Conservation (phyloP, 2,888 invertebrate genomes). For the Pristionchus exspectatus region DNA sequence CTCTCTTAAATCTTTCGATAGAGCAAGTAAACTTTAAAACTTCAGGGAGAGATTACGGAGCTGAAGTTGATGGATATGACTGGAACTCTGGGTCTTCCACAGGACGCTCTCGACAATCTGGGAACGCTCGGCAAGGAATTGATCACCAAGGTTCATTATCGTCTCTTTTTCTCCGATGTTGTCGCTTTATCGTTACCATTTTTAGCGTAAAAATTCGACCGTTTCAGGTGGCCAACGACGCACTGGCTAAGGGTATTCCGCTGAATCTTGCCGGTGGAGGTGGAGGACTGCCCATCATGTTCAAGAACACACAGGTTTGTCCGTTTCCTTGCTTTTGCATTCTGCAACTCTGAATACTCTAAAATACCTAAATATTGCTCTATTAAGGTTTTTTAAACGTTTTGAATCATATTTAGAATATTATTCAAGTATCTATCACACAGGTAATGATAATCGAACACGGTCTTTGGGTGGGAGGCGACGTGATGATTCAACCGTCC, state of each 20-base stretch:
- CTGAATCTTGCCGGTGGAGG: slow-evolving; percentile 67
- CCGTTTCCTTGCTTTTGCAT: no score
- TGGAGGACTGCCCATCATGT: slow-evolving; percentile 68
- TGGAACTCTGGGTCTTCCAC: slow-evolving; percentile 70
- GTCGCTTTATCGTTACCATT: no score
- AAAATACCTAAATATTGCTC: no score
- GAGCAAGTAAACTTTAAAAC: not conserved
- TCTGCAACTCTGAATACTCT: no score
- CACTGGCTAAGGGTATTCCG: slow-evolving; percentile 73
- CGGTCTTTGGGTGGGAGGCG: slow-evolving; percentile 73
- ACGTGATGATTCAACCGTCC: slow-evolving; percentile 72
- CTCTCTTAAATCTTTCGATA: not conserved
- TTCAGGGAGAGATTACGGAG: slow-evolving; percentile 56
- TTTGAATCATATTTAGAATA: no score
- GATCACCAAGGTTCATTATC: slow-evolving; percentile 69
- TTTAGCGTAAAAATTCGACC: no score
- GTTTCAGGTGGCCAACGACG: slow-evolving; percentile 73
- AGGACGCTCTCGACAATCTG: slow-evolving; percentile 76
- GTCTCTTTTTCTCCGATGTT: no score
- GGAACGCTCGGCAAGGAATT: slow-evolving; percentile 76
- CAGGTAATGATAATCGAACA: slow-evolving; percentile 70
- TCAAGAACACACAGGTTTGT: slow-evolving; percentile 70
- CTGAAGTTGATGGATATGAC: slow-evolving; percentile 58
- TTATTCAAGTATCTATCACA: no score
- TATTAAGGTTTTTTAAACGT: no score